phyloP scores from a whole-genome alignment of 2,888 invertebrate genomes.

The Caenorhabditis sp. region DNA sequence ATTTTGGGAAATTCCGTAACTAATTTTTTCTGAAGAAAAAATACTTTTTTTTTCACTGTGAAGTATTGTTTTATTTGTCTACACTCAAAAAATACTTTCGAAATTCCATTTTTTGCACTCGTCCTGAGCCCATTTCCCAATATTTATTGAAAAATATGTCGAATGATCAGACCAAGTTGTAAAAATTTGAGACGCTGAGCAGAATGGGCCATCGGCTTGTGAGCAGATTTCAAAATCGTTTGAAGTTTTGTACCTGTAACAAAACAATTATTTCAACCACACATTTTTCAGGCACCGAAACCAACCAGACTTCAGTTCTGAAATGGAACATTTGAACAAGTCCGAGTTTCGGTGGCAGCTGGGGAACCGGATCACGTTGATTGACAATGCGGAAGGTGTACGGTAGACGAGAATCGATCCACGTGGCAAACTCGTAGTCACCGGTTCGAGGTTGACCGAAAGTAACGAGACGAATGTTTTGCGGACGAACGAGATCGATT shows the following conservation, averaged over 20 bases:
- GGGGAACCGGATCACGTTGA: slow-evolving; percentile 44
- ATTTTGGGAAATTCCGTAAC: too few relatives aligned
- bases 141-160: slow-evolving; percentile 26
- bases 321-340: slow-evolving; percentile 46
- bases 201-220: slow-evolving; percentile 46
- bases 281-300: too few relatives aligned
- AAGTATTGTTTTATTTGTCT: neutral
- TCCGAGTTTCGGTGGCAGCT: slow-evolving; percentile 42
- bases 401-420: slow-evolving; percentile 44
- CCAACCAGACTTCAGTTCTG: slow-evolving; percentile 41
- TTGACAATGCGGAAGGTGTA: slow-evolving; percentile 49
- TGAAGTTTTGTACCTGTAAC: slow-evolving; percentile 44
- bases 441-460: slow-evolving; percentile 59
- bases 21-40: too few relatives aligned
- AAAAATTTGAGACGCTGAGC: slow-evolving; percentile 40
- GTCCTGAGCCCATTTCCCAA: neutral
- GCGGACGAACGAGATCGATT: slow-evolving; percentile 17
- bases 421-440: slow-evolving; percentile 41
- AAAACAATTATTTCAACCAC: slow-evolving; percentile 1
- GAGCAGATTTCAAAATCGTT: slow-evolving; percentile 26
- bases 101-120: neutral
- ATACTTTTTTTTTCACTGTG: too few relatives aligned
- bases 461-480: slow-evolving; percentile 44
- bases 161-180: slow-evolving; percentile 37
- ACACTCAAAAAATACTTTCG: neutral